phyloP scores from a whole-genome alignment of 1,140 invertebrate species.

The Oreohelix idahoensis region DNA sequence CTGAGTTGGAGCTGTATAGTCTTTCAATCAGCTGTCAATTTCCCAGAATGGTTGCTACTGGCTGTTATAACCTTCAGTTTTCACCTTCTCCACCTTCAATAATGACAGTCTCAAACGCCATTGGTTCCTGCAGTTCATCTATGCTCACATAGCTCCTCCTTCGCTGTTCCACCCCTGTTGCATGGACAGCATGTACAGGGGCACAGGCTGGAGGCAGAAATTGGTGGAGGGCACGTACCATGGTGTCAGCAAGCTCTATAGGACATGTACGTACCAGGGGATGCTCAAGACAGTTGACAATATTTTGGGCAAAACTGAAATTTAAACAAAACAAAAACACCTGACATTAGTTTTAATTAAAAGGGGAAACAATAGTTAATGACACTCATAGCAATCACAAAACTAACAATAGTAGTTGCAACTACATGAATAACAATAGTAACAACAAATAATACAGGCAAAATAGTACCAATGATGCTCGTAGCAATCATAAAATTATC shows the following conservation, averaged over 20 bases:
- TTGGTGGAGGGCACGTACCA: slow-evolving; percentile 30
- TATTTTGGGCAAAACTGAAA: slow-evolving; percentile 44
- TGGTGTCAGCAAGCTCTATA: slow-evolving; percentile 1
- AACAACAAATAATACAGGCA: too few relatives aligned
- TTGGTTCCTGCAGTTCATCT: neutral
- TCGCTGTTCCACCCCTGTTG: neutral
- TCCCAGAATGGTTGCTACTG: too few relatives aligned
- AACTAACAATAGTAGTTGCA: too few relatives aligned
- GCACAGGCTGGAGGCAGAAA: slow-evolving; percentile 43
- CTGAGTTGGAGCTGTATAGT: too few relatives aligned
- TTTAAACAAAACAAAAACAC: neutral
- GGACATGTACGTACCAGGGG: slow-evolving; percentile 34
- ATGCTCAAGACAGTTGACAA: slow-evolving; percentile 42
- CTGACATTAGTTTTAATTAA: too few relatives aligned
- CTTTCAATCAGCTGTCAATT: too few relatives aligned
- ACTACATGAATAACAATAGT: too few relatives aligned
- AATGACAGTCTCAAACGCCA: slow-evolving; percentile 11
- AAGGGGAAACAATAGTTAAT: too few relatives aligned
- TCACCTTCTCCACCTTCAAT: neutral
- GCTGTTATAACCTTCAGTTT: neutral
- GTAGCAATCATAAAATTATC: too few relatives aligned
- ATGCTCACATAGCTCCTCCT: neutral
- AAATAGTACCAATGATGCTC: too few relatives aligned
- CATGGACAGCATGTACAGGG: neutral
- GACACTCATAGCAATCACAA: too few relatives aligned